Evolutionary conservation across 2,113 vertebrate genomes (phyloP).

Genomic region (Perognathus longimembris): DNA sequence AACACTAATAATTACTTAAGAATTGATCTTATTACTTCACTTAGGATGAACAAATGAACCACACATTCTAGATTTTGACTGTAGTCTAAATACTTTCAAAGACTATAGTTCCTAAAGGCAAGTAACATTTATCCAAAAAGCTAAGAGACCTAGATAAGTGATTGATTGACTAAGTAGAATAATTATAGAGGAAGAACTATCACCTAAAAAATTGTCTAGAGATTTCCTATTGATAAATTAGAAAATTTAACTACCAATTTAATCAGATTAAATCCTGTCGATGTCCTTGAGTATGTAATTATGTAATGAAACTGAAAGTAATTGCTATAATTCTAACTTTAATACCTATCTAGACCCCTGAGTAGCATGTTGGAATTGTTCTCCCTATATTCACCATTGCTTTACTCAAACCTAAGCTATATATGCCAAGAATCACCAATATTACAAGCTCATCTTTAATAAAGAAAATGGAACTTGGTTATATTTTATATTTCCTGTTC

Average conservation of each 20-base stretch:
- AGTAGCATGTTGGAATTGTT: not conserved
- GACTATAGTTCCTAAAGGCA: conserved; percentile 82
- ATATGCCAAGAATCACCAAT: not conserved
- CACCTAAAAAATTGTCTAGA: conserved; percentile 81
- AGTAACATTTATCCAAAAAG: conserved; percentile 81
- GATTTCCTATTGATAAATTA: conserved; percentile 81
- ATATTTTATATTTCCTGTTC: conserved; percentile 57
- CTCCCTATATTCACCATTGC: not conserved
- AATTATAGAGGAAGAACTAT: conserved; percentile 82
- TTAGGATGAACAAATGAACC: conserved; percentile 75
- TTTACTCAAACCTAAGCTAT: conserved; percentile 22
- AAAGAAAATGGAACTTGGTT: not conserved
- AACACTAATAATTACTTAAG: conserved; percentile 80
- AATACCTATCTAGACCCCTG: not conserved
- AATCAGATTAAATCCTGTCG: conserved; percentile 78
- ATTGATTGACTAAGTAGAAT: conserved; percentile 78
- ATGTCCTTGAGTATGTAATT: conserved; percentile 69
- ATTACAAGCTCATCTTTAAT: not conserved
- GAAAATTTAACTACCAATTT: conserved; percentile 77
- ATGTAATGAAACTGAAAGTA: conserved; percentile 43
- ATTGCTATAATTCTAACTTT: conserved; percentile 42
- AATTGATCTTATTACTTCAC: conserved; percentile 68
- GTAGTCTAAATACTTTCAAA: conserved; percentile 76
- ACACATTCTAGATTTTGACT: conserved; percentile 76
- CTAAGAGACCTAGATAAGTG: conserved; percentile 77